Evolutionary conservation across 2,888 invertebrate genomes (phyloP).

Genomic region (Microctonus hyperodae): DNA sequence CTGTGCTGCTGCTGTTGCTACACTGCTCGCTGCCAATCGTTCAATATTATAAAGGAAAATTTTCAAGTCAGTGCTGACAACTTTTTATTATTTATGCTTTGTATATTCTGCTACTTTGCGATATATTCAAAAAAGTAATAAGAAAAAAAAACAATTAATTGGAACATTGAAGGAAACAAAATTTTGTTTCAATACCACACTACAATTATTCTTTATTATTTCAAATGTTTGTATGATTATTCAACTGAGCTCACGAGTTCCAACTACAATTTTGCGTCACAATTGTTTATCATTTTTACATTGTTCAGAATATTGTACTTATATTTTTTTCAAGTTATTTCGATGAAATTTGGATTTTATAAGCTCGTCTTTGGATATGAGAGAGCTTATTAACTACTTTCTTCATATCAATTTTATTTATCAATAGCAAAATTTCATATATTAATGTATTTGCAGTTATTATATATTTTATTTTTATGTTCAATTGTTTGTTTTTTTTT

Average conservation of each 20-base stretch:
- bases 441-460: too few relatives aligned
- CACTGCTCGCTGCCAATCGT: slow-evolving; percentile 58
- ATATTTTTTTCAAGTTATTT: too few relatives aligned
- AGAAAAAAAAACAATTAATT: neutral
- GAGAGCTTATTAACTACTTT: neutral
- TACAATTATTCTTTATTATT: neutral
- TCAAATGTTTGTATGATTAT: neutral
- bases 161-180: neutral
- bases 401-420: neutral
- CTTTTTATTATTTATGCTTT: slow-evolving; percentile 47
- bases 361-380: too few relatives aligned
- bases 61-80: slow-evolving; percentile 63
- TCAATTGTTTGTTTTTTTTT: neutral
- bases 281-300: too few relatives aligned
- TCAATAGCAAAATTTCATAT: neutral
- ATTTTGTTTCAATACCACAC: neutral
- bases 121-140: neutral
- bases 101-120: slow-evolving; percentile 36
- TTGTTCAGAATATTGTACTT: too few relatives aligned
- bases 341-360: too few relatives aligned
- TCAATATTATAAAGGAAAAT: slow-evolving; percentile 54
- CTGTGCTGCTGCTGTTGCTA: slow-evolving; percentile 6
- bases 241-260: neutral
- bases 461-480: neutral
- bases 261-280: too few relatives aligned